These are phyloP conservation scores for Malurus alboscapulatus DNA, from an alignment of 2,113 vertebrate genomes.

Conservation along the genomic window DNA sequence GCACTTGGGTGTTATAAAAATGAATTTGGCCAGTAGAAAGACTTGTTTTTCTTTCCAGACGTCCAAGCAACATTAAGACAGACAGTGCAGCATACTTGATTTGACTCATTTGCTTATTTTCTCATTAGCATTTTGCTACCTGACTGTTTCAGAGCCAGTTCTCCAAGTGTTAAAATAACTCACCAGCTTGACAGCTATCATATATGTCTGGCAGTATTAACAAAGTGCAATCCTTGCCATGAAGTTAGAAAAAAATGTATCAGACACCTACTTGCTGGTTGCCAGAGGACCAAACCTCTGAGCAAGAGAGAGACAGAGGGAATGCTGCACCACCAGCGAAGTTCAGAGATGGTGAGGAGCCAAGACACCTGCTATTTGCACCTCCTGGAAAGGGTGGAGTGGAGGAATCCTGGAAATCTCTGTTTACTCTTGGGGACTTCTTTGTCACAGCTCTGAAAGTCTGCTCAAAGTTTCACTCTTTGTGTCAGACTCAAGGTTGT, in stretches of 20 bases:
- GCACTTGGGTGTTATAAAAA: background rate
- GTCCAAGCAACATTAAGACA: background rate
- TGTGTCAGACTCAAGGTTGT: background rate
- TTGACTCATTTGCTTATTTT: slow-evolving; percentile 41
- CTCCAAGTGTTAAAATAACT: slow-evolving; percentile 58
- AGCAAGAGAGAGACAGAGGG: slow-evolving; percentile 48
- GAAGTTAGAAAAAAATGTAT: slow-evolving; percentile 48
- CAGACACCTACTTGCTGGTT: slow-evolving; percentile 44
- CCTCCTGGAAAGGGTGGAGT: background rate
- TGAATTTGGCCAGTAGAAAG: background rate
- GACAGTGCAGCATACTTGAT: background rate
- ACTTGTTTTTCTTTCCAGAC: background rate
- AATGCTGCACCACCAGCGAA: background rate
- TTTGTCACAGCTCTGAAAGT: background rate
- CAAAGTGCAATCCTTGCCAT: slow-evolving; percentile 50
- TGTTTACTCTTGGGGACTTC: background rate
- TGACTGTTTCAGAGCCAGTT: slow-evolving; percentile 60
- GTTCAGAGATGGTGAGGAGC: slow-evolving; percentile 10
- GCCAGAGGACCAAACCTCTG: slow-evolving; percentile 58
- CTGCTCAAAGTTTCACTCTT: background rate
- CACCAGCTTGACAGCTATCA: slow-evolving; percentile 59
- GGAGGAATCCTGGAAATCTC: background rate
- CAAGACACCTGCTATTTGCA: background rate
- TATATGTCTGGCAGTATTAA: slow-evolving; percentile 63
- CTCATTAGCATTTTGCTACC: slow-evolving; percentile 58